Conservation (phyloP, 2,113 vertebrate genomes). For the Ploceus nigricollis region DNA sequence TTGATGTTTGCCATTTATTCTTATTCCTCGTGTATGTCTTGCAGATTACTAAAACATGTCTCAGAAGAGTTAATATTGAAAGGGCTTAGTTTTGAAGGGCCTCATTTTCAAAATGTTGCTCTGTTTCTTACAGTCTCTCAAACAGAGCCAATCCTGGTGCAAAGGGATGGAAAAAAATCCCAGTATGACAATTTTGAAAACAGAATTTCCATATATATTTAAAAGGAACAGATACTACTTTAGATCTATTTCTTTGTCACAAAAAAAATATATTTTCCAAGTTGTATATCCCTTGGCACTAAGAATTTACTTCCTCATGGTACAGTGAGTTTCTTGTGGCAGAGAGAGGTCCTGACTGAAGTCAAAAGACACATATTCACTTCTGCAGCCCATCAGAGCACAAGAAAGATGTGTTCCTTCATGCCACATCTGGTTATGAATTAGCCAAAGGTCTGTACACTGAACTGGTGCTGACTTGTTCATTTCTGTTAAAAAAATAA, state of each 20-base stretch:
- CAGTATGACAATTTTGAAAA: neutral
- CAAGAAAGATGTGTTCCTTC: neutral
- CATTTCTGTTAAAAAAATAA: neutral
- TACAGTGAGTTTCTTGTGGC: neutral
- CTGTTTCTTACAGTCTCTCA: neutral
- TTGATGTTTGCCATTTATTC: neutral
- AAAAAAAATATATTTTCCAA: neutral
- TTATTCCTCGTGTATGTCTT: neutral
- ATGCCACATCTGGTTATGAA: neutral
- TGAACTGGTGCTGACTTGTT: neutral
- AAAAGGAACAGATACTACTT: neutral
- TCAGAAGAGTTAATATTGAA: neutral
- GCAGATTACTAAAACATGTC: neutral
- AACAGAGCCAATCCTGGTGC: neutral
- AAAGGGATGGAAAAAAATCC: neutral
- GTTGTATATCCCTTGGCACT: neutral
- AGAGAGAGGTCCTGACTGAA: neutral
- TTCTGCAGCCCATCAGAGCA: neutral
- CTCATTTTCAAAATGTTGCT: neutral
- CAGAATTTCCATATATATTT: neutral
- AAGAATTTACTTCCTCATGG: neutral
- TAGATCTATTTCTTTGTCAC: neutral
- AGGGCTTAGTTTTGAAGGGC: rapidly evolving
- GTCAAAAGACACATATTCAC: neutral
- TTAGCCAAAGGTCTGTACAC: neutral